phyloP scores from a whole-genome alignment of 2,797 vertebrate species.

The Anomalospiza imberbis region DNA sequence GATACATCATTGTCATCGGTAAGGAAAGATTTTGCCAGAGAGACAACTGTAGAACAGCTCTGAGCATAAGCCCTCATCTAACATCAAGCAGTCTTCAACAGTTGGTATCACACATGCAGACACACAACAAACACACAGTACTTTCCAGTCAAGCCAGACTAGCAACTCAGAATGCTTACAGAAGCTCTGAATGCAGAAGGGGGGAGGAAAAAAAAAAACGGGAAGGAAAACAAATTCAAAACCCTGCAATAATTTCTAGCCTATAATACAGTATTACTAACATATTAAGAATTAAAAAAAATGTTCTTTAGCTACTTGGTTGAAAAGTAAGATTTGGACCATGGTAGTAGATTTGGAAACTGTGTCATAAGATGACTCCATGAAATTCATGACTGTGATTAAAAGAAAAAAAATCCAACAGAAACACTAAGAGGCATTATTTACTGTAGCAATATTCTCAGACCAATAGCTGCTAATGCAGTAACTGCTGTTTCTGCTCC shows the following conservation, averaged over 20 bases:
- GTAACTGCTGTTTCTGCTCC: neutral
- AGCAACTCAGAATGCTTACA: neutral
- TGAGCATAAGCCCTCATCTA: constrained; percentile 24
- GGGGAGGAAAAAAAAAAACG: neutral
- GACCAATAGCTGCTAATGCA: neutral
- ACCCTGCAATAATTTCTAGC: neutral
- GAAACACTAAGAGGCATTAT: neutral
- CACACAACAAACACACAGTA: constrained; percentile 19
- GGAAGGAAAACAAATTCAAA: neutral
- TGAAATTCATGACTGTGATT: neutral
- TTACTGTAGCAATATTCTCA: neutral
- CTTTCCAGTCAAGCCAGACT: constrained; percentile 28
- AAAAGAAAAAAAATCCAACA: neutral
- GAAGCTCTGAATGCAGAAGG: neutral
- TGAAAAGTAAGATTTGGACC: neutral
- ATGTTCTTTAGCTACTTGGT: neutral
- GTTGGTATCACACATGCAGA: constrained; percentile 38
- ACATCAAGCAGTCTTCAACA: constrained; percentile 30
- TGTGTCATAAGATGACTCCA: neutral
- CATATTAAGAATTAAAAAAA: neutral
- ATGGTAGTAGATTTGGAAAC: neutral
- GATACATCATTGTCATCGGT: neutral
- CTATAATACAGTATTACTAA: neutral
- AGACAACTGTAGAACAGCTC: constrained; percentile 8
- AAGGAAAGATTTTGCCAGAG: neutral